These are phyloP conservation scores for Drepanosiphum platanoidis DNA, from an alignment of 2,888 invertebrate genomes.

Conservation along the genomic window DNA sequence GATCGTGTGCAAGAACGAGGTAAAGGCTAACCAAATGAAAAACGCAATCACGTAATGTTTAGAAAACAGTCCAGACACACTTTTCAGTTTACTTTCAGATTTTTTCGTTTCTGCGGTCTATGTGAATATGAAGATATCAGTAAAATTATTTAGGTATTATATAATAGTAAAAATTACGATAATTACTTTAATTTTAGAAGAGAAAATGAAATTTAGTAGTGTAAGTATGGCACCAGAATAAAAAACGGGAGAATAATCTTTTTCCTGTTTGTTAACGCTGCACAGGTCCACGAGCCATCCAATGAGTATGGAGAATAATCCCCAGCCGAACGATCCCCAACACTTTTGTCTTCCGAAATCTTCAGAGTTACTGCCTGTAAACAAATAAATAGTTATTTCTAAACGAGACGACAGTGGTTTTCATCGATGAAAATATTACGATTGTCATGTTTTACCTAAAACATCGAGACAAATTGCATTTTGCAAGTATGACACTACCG, in stretches of 20 bases:
- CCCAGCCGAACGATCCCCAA: constrained; percentile 61
- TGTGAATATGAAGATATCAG: not conserved
- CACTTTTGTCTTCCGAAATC: constrained; percentile 55
- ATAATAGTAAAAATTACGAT: too few species aligned
- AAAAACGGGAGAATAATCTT: constrained; percentile 52
- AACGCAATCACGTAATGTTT: not conserved
- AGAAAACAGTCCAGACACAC: not conserved
- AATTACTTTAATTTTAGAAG: constrained; percentile 13
- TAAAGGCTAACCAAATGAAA: not conserved
- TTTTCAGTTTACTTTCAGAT: not conserved
- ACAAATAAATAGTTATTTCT: not conserved
- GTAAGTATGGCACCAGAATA: not conserved
- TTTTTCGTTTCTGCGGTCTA: constrained; percentile 13
- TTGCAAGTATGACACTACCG: not conserved
- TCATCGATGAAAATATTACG: not conserved
- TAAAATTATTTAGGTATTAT: not conserved
- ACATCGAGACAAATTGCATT: constrained; percentile 62
- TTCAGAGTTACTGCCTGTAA: constrained; percentile 46
- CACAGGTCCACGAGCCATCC: constrained; percentile 57
- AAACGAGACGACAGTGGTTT: too few species aligned
- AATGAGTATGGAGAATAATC: constrained; percentile 32
- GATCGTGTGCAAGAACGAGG: not conserved
- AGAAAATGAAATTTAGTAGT: not conserved
- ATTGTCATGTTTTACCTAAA: constrained; percentile 35
- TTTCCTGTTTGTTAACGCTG: constrained; percentile 46